Evolutionary conservation across 2,888 invertebrate species (phyloP), one percentile per base, ranked within the genome.

Genomic region (Galerucella nymphaeae): DNA sequence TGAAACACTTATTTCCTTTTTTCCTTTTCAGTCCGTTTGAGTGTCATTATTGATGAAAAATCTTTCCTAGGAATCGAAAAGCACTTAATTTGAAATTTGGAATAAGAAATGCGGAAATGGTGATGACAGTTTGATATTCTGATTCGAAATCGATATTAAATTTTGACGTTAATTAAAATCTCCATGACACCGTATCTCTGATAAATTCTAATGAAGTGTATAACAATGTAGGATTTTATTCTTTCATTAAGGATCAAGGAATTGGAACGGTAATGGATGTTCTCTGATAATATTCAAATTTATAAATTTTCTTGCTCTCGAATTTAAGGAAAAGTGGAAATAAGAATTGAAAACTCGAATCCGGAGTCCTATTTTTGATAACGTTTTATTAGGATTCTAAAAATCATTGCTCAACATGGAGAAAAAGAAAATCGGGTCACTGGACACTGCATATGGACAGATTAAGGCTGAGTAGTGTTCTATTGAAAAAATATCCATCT

Each of bases 41-140:
- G 14, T 50, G 50, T 50, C 50, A 50, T 50, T 50, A 50, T 50
- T 50, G 50, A 50, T 50, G 50, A 16, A 45, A 45, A 45, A 45
- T 45, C 45, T 45, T 45, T 50, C 16, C n/a, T 50, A 14, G 16
- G 1, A n/a, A 16, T 50, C n/a, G 50, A 8, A 50, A 50, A n/a
- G 50, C 14, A 16, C n/a, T 50, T 50, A 50, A 50, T n/a, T n/a
- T 50, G n/a, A 50, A 16, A 50, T 50, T 50, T 16, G 2, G 16
- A n/a, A 50, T 50, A n/a, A 50, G 50, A n/a, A 50, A 50, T 5
- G 50, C n/a, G 1, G n/a, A 50, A 6, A 50, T 50, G n/a, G n/a
- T 50, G n/a, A 50, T 50, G 50, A 50, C 50, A 45, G 45, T 45
- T 45, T 50, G 50, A 50, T 50, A n/a, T 50, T 50, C n/a, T 50